A percentile compares a stretch with the other conserved stretches of the same genome.
These are phyloP conservation scores for Syritta pipiens DNA, from an alignment of 2,888 invertebrate species.

Conservation along the genomic window DNA sequence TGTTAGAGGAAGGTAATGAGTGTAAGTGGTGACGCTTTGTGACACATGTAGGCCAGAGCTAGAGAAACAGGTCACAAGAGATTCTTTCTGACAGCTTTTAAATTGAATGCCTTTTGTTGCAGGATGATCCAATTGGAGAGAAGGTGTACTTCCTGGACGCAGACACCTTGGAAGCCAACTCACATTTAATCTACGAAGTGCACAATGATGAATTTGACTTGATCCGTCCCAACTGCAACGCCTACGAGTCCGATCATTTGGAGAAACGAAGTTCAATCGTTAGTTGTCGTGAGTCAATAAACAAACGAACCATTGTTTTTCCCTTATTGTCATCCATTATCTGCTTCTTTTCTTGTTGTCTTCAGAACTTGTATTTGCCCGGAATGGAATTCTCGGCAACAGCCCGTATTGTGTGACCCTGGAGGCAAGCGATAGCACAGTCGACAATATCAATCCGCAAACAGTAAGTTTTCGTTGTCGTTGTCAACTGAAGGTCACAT, in stretches of 20 bases:
- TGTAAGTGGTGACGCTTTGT: too few relatives aligned
- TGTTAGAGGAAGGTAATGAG: too few relatives aligned
- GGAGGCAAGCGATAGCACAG: constrained; percentile 81
- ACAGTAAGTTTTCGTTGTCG: constrained; percentile 67
- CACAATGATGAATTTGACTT: constrained; percentile 75
- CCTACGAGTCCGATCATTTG: constrained; percentile 77
- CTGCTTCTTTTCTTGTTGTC: too few relatives aligned
- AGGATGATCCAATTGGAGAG: constrained; percentile 76
- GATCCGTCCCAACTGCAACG: constrained; percentile 75
- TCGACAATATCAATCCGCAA: constrained; percentile 73
- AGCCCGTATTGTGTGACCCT: constrained; percentile 80
- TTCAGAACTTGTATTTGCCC: constrained; percentile 76
- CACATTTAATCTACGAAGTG: constrained; percentile 75
- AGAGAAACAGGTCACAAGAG: too few relatives aligned
- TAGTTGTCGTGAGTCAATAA: constrained; percentile 76
- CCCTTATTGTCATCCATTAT: too few relatives aligned
- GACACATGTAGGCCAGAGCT: too few relatives aligned
- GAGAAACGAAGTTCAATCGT: constrained; percentile 76
- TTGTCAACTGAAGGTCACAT: not conserved
- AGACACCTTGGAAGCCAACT: constrained; percentile 76
- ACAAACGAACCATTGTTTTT: too few relatives aligned
- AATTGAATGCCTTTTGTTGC: constrained; percentile 25
- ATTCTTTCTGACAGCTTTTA: not conserved
- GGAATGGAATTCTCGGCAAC: constrained; percentile 75
- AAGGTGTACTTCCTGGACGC: constrained; percentile 77